Percentiles rank a stretch among this genome's conserved stretches.
These are phyloP conservation scores for Herpetotheres cachinnans DNA, from an alignment of 2,113 vertebrate species.

Conservation along the genomic window DNA sequence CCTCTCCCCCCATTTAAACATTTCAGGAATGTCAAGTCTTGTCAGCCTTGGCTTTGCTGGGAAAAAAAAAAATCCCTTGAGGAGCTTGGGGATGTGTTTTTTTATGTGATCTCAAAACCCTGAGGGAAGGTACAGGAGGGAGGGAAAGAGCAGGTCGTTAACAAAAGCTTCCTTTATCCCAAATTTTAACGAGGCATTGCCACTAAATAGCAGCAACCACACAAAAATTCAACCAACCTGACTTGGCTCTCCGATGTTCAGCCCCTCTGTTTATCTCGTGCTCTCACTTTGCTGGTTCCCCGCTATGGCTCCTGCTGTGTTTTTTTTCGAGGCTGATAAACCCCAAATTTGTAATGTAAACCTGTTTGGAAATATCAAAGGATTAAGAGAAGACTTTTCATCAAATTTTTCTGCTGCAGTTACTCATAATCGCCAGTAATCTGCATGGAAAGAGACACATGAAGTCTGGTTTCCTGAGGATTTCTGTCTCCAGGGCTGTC, in stretches of 20 bases:
- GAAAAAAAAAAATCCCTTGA: neutral
- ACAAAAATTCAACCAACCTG: neutral
- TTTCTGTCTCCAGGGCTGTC: neutral
- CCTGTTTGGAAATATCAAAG: neutral
- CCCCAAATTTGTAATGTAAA: neutral
- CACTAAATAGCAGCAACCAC: neutral
- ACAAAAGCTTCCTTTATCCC: conserved; percentile 54
- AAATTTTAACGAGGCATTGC: neutral
- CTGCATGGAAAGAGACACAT: neutral
- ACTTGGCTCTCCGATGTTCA: neutral
- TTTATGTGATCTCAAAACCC: conserved; percentile 15
- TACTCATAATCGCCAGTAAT: neutral
- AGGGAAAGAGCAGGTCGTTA: conserved; percentile 7
- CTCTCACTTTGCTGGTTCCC: neutral
- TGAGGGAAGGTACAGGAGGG: neutral
- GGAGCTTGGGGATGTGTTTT: conserved; percentile 24
- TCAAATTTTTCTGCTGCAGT: neutral
- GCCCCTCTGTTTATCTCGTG: neutral
- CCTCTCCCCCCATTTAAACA: conserved; percentile 21
- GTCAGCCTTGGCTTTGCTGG: conserved; percentile 41
- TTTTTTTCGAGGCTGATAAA: neutral
- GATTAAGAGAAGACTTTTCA: neutral
- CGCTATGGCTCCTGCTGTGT: neutral
- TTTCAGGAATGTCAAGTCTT: conserved; percentile 59
- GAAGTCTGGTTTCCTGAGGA: neutral